Base-by-base conservation (phyloP, 2,888 invertebrate species). In the Polia nebulosa region DNA sequence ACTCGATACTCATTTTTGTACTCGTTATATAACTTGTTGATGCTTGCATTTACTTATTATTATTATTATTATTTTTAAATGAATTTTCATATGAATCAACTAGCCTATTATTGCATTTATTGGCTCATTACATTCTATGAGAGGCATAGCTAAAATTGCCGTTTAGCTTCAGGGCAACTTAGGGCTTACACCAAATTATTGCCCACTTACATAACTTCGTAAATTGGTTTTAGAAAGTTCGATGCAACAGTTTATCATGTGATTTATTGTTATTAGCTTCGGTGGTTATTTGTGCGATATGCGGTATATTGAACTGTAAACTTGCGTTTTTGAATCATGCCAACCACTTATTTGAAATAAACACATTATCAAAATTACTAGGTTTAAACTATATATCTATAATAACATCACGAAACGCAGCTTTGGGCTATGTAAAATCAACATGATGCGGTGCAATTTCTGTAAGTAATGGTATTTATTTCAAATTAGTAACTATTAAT, bases 21-120 rank as follows among this genome's bases (percentile, higher is more conserved):
- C 39, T 73, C 20, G 53, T 53, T 57, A 60, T 58, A 65, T 62
- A 36, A 53, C 44, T 53, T 41, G 58, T 59, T 47, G 51, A 78
- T 67, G 61, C 51, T 51, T 66, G 56, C 25, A 34, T 64, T 60
- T 70, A 62, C 47, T 58, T 25, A 34, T 73, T 74, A n/a, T n/a
- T n/a, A n/a, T n/a, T n/a, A n/a, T n/a, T n/a, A n/a, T n/a, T n/a
- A n/a, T n/a, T n/a, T n/a, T n/a, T n/a, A n/a, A n/a, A n/a, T n/a
- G n/a, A n/a, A n/a, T n/a, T n/a, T n/a, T n/a, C n/a, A n/a, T n/a
- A n/a, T n/a, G n/a, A n/a, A n/a, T n/a, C n/a, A n/a, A n/a, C n/a
- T n/a, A n/a, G n/a, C n/a, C n/a, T n/a, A 89, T 91, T 89, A 88
- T 83, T 85, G 79, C 76, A 76, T 83, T 84, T 83, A 87, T 86